Evolutionary conservation across 1,140 invertebrate species (phyloP), one percentile per base, ranked within the genome.

Genomic region (Leguminivora glycinivorella): DNA sequence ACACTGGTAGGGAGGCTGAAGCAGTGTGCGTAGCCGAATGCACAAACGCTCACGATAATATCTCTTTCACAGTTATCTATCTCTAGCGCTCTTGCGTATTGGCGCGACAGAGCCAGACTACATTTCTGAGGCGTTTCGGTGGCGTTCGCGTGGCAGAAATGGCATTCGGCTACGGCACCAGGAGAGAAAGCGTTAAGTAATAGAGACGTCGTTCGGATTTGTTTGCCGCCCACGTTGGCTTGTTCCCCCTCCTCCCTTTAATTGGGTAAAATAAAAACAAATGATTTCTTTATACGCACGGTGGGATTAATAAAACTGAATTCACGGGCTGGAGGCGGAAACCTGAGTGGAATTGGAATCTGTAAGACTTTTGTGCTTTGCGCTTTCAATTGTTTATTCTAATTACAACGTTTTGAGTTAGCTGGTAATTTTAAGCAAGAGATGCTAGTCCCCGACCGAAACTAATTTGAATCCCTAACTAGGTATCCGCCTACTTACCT

Each of bases 231-330:
- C 24, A 25, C 47, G 47, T 52, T 22, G 47, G 25, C 58, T 63
- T 26, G 56, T 10, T 56, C 56, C n/a, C 58, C 58, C 58, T 52
- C 19, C 43, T 63, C 58, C 25, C 58, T 63, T 63, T 63, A 63
- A 63, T 63, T 63, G 58, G 58, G 58, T 63, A 63, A 63, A 63
- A 63, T 34, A 63, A 63, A 63, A 63, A 63, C 58, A 63, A 63
- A 63, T 63, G 58, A 63, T 63, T 63, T 63, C 58, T 34, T 34
- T 63, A 63, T 63, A 63, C 26, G 58, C 58, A 63, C 29, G 58
- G 22, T 34, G 58, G 58, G 58, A 63, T 29, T 63, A 31, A 63
- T 63, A 31, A 63, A 63, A 26, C 24, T 29, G 56, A 26, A 29
- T 60, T 63, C 25, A 63, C 29, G 26, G 12, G 26, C 58, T 29